Evolutionary conservation across 2,888 invertebrate genomes (phyloP).

Genomic region (Euplagia quadripunctaria): DNA sequence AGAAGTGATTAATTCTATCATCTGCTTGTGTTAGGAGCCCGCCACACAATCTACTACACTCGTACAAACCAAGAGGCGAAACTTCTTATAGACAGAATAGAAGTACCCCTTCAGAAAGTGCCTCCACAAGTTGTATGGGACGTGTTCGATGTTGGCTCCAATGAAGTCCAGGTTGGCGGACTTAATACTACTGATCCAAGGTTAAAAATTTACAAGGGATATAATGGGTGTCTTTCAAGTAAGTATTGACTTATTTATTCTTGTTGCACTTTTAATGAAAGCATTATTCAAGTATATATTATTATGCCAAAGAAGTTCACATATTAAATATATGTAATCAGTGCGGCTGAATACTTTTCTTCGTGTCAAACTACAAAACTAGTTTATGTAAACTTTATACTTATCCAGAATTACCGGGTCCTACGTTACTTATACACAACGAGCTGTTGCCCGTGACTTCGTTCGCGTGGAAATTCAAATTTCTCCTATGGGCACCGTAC

Average conservation of each 20-base stretch:
- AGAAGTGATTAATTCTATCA: background rate
- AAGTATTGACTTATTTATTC: conserved; percentile 69
- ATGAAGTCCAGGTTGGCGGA: conserved; percentile 95
- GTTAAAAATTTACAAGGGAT: conserved; percentile 94
- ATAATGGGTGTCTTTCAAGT: conserved; percentile 97
- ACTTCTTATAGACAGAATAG: conserved; percentile 92
- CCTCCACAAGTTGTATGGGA: conserved; percentile 90
- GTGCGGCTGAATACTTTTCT: no score
- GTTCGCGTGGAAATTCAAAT: no score
- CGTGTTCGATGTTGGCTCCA: conserved; percentile 90
- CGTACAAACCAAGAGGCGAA: conserved; percentile 91
- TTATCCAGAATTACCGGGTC: no score
- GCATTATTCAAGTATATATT: no score
- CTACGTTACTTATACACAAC: no score
- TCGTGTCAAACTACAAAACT: no score
- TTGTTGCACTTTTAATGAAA: no score
- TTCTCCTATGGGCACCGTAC: no score
- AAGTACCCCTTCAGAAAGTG: conserved; percentile 90
- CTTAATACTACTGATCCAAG: conserved; percentile 94
- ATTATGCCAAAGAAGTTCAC: no score
- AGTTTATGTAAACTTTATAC: no score
- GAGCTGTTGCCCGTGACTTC: no score
- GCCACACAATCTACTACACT: conserved; percentile 91
- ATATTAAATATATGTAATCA: no score
- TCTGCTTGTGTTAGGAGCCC: conserved; percentile 84